phyloP scores from a whole-genome alignment of 1,140 invertebrate species.

The Atta colombica region DNA sequence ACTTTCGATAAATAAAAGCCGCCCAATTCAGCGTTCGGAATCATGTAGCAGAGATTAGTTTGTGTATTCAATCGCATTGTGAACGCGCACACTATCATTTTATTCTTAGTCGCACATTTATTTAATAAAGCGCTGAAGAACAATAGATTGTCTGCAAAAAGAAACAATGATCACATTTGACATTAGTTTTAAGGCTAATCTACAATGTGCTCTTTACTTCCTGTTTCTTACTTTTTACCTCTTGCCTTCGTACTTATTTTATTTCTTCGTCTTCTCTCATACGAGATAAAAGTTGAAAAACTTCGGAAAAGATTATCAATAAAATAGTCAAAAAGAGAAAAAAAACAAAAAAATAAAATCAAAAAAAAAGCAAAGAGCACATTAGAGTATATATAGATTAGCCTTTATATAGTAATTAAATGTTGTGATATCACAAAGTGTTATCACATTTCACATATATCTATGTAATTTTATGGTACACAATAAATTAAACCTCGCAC shows the following conservation, averaged over 20 bases:
- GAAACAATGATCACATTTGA: neutral
- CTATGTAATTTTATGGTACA: too few relatives aligned
- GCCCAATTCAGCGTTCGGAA: conserved; percentile 65
- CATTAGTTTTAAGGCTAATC: neutral
- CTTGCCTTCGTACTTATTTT: too few relatives aligned
- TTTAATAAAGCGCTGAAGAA: conserved; percentile 75
- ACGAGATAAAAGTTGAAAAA: too few relatives aligned
- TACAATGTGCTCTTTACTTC: too few relatives aligned
- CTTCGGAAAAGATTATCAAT: too few relatives aligned
- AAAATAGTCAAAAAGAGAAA: too few relatives aligned
- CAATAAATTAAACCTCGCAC: neutral
- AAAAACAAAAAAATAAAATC: too few relatives aligned
- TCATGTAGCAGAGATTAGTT: conserved; percentile 72
- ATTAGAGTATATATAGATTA: too few relatives aligned
- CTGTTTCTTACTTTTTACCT: too few relatives aligned
- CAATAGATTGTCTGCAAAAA: conserved; percentile 69
- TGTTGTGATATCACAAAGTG: neutral
- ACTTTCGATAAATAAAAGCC: conserved; percentile 79
- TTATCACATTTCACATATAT: neutral
- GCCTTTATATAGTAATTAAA: neutral
- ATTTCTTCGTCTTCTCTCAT: too few relatives aligned
- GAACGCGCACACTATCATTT: conserved; percentile 75
- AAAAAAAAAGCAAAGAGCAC: too few relatives aligned
- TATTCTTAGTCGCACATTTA: conserved; percentile 64
- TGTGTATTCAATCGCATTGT: conserved; percentile 49